Evolutionary conservation across 2,113 vertebrate genomes (phyloP), one percentile per base, ranked within the genome.

Genomic region (Xerus inauris): DNA sequence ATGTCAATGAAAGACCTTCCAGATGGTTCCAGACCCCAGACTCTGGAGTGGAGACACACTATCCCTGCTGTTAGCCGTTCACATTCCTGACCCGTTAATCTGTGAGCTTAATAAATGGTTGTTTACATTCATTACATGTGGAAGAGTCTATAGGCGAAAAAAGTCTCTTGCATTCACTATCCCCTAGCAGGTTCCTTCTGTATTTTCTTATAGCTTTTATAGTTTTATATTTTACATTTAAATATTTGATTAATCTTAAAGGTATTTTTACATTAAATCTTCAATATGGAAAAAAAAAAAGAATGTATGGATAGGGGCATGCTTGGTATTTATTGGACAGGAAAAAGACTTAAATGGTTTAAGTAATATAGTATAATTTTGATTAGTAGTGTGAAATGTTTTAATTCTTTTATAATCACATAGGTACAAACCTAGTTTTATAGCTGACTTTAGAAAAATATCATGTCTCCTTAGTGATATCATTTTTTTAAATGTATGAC

Each of bases 381-480:
- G 2, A 91, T 97, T 65, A 94, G 69, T 96, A 94, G 17, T 85
- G 72, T 97, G 94, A 97, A 64, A 85, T 77, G 11, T 8, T 98
- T 94, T 91, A 87, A 51, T 95, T 97, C 51, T 87, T 87, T 57
- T 75, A 12, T 97, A 97, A 96, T 96, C 13, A 91, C 8, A 40
- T 83, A 57, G 42, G 51, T 76, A 16, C 35, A 82, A 98, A 92
- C 80, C 22, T 42, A 82, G 35, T 30, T 94, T 94, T 42, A 28
- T 38, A 16, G 10, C 11, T 93, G 5, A 69, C 5, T 96, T 79
- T 79, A 94, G 30, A 35, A 80, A 94, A 96, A 84, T 72, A 49
- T 59, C 88, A 32, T 40, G 0, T 38, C 4, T 59, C 45, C 4
- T 26, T 84, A 22, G 88, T 51, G 45, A 87, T 82, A 2, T 17